Evolutionary conservation across 2,888 invertebrate genomes (phyloP).

Genomic region (Nasonovia ribisnigri): DNA sequence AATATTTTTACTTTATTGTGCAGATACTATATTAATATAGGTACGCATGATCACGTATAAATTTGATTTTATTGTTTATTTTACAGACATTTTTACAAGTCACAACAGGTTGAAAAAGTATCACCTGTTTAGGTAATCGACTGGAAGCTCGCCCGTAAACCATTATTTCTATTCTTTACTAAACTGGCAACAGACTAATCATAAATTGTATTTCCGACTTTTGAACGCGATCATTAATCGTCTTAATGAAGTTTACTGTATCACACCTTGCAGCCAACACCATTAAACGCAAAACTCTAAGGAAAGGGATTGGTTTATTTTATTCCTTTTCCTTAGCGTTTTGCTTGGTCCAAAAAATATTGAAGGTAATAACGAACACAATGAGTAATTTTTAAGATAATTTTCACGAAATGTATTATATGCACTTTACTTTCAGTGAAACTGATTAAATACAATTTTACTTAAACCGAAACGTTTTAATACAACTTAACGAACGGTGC

Average conservation of each 20-base stretch:
- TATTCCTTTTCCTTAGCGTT: neutral
- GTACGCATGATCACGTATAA: no score
- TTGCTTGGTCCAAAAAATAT: neutral
- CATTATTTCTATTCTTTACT: constrained; percentile 9
- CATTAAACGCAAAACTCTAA: constrained; percentile 17
- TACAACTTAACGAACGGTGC: neutral
- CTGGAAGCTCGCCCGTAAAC: neutral
- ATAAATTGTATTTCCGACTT: constrained; percentile 41
- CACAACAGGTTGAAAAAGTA: neutral
- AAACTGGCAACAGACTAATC: constrained; percentile 7
- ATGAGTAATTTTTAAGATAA: constrained; percentile 8
- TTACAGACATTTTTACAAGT: neutral
- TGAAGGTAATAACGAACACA: constrained; percentile 21
- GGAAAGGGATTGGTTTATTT: neutral
- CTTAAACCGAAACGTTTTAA: neutral
- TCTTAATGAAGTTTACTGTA: constrained; percentile 33
- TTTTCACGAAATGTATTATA: neutral
- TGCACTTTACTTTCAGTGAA: neutral
- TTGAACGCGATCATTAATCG: constrained; percentile 45
- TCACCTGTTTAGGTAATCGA: constrained; percentile 31
- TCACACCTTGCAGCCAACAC: constrained; percentile 8
- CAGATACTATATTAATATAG: no score
- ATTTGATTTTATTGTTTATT: neutral
- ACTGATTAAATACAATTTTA: neutral
- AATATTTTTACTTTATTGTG: no score